These are phyloP conservation scores for Aplysia californica DNA, from an alignment of 1,140 invertebrate species.

Conservation along the genomic window DNA sequence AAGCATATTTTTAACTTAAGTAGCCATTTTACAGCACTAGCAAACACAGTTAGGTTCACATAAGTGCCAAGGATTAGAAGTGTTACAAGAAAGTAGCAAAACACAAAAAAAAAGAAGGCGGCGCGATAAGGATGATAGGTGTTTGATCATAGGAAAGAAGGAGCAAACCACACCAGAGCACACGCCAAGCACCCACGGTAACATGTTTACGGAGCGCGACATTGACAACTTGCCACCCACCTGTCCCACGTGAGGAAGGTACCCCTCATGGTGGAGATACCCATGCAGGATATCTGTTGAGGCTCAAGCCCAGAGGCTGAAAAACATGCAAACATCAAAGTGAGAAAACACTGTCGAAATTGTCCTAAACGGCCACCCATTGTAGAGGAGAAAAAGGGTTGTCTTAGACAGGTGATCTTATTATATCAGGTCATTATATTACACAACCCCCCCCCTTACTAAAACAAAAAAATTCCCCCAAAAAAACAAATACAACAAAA, in stretches of 20 bases:
- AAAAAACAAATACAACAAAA: too few species aligned
- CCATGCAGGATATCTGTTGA: conserved; percentile 80
- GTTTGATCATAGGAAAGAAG: neutral
- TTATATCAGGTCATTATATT: neutral
- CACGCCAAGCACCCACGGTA: neutral
- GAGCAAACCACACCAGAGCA: too few species aligned
- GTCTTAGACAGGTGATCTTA: neutral
- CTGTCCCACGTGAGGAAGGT: conserved; percentile 91
- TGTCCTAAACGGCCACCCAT: too few species aligned
- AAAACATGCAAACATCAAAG: neutral
- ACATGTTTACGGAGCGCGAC: neutral
- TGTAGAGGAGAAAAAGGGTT: neutral
- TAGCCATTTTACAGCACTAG: too few species aligned
- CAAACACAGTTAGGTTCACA: too few species aligned
- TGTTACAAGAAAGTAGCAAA: too few species aligned
- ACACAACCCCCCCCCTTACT: neutral
- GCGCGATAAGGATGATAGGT: neutral
- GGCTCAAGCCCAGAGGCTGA: neutral
- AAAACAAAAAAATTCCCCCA: too few species aligned
- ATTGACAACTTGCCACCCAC: conserved; percentile 37
- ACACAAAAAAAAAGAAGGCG: neutral
- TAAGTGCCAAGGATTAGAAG: too few species aligned
- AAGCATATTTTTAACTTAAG: too few species aligned
- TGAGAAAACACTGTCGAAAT: neutral
- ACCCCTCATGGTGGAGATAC: conserved; percentile 87